Evolutionary conservation across 2,797 vertebrate genomes (phyloP).

Genomic region (Anomalospiza imberbis): DNA sequence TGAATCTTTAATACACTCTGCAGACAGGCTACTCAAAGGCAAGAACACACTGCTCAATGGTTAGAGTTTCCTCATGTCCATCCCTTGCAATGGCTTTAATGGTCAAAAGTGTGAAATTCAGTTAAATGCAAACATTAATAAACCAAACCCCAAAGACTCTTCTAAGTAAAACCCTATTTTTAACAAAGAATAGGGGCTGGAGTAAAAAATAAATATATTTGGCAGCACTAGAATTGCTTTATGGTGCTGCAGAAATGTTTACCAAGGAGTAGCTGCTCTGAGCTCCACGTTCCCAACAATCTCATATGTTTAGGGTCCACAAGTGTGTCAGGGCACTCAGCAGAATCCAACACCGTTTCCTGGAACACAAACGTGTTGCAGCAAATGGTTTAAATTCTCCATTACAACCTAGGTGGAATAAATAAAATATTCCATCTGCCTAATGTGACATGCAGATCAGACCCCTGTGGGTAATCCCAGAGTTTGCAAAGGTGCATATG

Average conservation of each 20-base stretch:
- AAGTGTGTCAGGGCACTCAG: neutral
- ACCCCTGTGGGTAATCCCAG: conserved; percentile 44
- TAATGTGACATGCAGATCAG: conserved; percentile 54
- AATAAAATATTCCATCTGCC: conserved; percentile 56
- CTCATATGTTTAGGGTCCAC: neutral
- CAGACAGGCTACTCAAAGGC: conserved; percentile 33
- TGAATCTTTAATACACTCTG: conserved; percentile 38
- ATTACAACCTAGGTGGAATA: conserved; percentile 35
- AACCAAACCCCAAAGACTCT: neutral
- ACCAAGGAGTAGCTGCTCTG: neutral
- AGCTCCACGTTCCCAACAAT: neutral
- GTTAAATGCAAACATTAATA: neutral
- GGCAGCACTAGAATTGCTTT: neutral
- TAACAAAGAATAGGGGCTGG: neutral
- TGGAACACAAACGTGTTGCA: conserved; percentile 4
- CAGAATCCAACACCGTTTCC: neutral
- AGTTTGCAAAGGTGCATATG: conserved; percentile 37
- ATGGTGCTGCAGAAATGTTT: neutral
- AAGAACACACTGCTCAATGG: neutral
- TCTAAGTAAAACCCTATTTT: neutral
- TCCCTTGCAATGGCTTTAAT: neutral
- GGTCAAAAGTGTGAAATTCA: neutral
- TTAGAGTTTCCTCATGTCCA: neutral
- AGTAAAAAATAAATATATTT: neutral
- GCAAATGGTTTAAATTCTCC: conserved; percentile 51